A percentile compares a stretch with the other conserved stretches of the same genome.
phyloP scores from a whole-genome alignment of 2,113 vertebrate genomes.

The Alosa alosa region DNA sequence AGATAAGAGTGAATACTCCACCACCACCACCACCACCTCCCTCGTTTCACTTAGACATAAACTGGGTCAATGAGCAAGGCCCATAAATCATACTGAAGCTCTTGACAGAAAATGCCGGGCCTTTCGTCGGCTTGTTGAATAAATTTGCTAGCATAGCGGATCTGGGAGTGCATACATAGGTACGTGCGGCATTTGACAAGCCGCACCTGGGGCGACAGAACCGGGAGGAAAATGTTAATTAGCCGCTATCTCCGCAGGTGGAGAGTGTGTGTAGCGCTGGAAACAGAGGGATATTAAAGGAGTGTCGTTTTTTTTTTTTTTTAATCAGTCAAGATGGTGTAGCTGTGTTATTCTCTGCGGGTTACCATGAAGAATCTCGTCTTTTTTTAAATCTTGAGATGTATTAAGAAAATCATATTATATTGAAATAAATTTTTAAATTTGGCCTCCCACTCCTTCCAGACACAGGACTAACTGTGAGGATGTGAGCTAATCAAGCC shows the following conservation, averaged over 20 bases:
- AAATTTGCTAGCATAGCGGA: constrained; percentile 65
- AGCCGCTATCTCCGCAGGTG: constrained; percentile 62
- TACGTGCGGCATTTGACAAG: constrained; percentile 60
- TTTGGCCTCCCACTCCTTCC: background rate
- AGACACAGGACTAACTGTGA: background rate
- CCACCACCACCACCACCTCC: constrained; percentile 15
- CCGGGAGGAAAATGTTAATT: constrained; percentile 68
- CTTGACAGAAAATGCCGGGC: constrained; percentile 63
- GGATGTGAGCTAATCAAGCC: background rate
- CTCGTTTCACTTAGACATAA: constrained; percentile 62
- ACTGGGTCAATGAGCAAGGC: constrained; percentile 76
- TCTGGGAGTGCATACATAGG: constrained; percentile 48
- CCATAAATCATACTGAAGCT: constrained; percentile 76
- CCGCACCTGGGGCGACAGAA: constrained; percentile 63
- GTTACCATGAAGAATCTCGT: background rate
- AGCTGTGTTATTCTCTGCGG: constrained; percentile 8
- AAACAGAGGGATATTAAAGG: constrained; percentile 29
- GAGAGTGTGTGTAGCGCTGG: constrained; percentile 24
- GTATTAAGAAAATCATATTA: background rate
- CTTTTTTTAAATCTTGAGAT: background rate
- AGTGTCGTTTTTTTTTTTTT: background rate
- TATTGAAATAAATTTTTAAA: background rate
- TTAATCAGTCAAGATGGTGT: background rate
- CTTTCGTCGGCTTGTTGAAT: constrained; percentile 61
- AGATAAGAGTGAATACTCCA: constrained; percentile 40